These are phyloP conservation scores for Coracias cyanogaster DNA, from an alignment of 2,797 vertebrate genomes.

Conservation along the genomic window DNA sequence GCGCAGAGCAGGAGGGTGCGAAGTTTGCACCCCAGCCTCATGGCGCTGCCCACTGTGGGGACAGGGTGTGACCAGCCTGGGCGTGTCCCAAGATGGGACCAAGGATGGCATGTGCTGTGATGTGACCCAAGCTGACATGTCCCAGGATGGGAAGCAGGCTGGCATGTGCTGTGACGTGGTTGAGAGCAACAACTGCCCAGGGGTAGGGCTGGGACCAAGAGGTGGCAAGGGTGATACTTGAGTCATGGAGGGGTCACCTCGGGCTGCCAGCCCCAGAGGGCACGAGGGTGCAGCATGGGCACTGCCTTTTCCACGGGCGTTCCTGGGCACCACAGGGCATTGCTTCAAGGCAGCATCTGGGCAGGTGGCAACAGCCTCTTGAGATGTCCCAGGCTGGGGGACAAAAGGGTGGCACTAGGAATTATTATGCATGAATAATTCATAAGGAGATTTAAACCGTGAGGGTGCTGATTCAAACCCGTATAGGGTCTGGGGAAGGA, in stretches of 20 bases:
- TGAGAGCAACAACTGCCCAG: background rate
- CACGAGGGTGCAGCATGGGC: background rate
- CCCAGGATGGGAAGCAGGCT: background rate
- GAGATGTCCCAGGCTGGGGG: no score
- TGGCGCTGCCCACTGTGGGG: fast-evolving
- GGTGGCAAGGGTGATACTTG: background rate
- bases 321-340: fast-evolving
- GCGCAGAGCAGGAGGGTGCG: background rate
- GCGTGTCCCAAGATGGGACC: fast-evolving
- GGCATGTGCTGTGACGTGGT: fast-evolving
- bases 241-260: background rate
- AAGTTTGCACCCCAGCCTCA: background rate
- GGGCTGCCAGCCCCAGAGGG: fast-evolving
- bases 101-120: background rate
- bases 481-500: background rate
- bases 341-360: background rate
- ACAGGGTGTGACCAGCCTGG: background rate
- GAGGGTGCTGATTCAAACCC: background rate
- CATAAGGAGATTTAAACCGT: fast-evolving
- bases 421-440: background rate
- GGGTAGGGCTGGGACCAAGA: background rate
- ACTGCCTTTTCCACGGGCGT: background rate
- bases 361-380: background rate
- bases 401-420: background rate
- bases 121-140: fast-evolving